Base-by-base conservation (phyloP, 2,113 vertebrate species). In the Thunnus thynnus region DNA sequence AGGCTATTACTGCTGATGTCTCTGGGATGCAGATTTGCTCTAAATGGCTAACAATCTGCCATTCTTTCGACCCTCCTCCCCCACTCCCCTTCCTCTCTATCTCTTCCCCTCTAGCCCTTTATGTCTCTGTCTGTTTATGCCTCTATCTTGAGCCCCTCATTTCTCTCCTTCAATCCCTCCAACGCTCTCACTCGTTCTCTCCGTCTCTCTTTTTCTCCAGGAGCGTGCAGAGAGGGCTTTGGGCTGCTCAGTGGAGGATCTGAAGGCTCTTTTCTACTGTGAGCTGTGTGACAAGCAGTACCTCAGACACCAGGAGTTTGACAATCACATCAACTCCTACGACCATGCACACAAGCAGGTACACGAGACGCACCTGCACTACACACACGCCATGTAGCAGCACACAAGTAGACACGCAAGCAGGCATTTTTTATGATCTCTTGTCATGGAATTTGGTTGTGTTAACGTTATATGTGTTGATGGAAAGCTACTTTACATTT, bases 291-390 rank as follows among this genome's bases (percentile, higher is more conserved):
- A 99, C 94, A 99, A 99, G 92, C 98, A 99, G 95, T 99, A 99
- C 93, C 97, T 98, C 94, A 97, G 99, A 92, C 98, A 99, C 93
- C 97, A 99, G 82, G 98, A 99, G 89, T 99, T 99, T 96, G 98
- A 99, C 96, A 99, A 99, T 96, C 98, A 99, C 94, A 99, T 99
- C 93, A 99, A 99, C 96, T 99, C 98, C 90, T 99, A 99, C 0
- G 98, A 99, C 93, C 98, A 99, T 17, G 98, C 98, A 78, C 98
- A 99, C 95, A 99, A 99, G 84, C 98, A 99, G 98, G 98, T 99
- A 97, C 94, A 92, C 12, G n/a, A 14, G 47, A 63, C 32, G 46
- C 68, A 54, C 75, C 50, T 13, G 46, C 47, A 27, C 67, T 32
- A 3, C 13, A 65, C 47, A 66, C n/a, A 61, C 51, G 30, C 22